Evolutionary conservation across 2,797 vertebrate genomes (phyloP).

Genomic region (Acridotheres tristis): DNA sequence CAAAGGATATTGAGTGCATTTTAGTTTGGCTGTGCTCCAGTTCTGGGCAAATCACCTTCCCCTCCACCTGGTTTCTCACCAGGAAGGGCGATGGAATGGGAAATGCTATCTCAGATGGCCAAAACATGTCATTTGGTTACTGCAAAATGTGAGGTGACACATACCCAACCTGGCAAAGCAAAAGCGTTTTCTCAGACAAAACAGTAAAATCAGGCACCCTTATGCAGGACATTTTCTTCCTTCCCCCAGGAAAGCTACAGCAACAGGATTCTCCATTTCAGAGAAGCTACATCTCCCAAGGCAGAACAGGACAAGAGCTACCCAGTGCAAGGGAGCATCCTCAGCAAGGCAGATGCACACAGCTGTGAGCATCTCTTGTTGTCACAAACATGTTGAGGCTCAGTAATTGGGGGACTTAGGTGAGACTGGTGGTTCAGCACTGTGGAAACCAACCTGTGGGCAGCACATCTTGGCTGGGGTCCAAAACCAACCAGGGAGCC

Average conservation of each 20-base stretch:
- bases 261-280: neutral
- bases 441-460: neutral
- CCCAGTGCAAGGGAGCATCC: neutral
- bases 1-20: neutral
- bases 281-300: neutral
- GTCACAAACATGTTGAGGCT: neutral
- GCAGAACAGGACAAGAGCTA: neutral
- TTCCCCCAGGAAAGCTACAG: neutral
- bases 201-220: neutral
- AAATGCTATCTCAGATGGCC: neutral
- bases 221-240: neutral
- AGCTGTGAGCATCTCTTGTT: neutral
- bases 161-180: neutral
- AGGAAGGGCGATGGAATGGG: neutral
- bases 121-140: neutral
- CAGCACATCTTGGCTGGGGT: fast-evolving
- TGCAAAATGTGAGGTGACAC: neutral
- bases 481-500: neutral
- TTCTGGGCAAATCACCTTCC: neutral
- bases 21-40: neutral
- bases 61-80: neutral
- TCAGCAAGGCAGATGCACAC: neutral
- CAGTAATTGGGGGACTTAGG: neutral
- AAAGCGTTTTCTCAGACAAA: neutral
- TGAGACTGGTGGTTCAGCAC: neutral